Evolutionary conservation across 2,888 invertebrate genomes (phyloP).

Genomic region (Heliconius erato): DNA sequence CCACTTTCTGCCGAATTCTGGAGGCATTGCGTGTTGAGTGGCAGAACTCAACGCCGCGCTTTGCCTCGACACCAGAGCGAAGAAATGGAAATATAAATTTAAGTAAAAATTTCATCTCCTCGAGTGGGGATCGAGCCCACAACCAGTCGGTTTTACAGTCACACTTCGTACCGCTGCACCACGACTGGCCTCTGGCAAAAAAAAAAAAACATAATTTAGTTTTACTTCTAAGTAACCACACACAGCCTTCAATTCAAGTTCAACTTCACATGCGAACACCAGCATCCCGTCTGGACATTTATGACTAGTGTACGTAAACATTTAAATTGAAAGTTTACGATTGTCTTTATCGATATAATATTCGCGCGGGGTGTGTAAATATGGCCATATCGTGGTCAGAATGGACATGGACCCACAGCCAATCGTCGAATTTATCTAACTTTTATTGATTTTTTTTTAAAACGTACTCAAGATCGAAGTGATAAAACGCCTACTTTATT

Average conservation of each 20-base stretch:
- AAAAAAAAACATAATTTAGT: no score
- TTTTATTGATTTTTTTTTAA: slow-evolving; percentile 45
- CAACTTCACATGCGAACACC: not conserved
- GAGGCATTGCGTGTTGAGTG: no score
- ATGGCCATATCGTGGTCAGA: slow-evolving; percentile 60
- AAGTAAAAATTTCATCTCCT: no score
- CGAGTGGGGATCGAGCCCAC: no score
- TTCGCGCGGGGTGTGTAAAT: slow-evolving; percentile 63
- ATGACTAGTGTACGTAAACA: slow-evolving; percentile 60
- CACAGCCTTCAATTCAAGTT: not conserved
- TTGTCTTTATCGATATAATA: slow-evolving; percentile 71
- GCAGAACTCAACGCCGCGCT: no score
- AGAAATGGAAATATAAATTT: not conserved
- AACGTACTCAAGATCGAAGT: slow-evolving; percentile 29
- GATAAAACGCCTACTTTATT: slow-evolving; percentile 46
- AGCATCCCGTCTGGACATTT: slow-evolving; percentile 38
- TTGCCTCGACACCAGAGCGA: not conserved
- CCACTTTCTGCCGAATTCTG: no score
- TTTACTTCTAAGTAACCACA: not conserved
- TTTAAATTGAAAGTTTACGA: slow-evolving; percentile 78
- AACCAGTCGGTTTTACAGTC: no score
- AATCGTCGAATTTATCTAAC: slow-evolving; percentile 65
- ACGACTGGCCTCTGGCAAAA: no score
- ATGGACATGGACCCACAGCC: slow-evolving; percentile 58
- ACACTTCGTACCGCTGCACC: no score